A percentile compares a stretch with the other conserved stretches of the same genome.
phyloP scores from a whole-genome alignment of 2,888 invertebrate genomes.

The Andrena marginata region DNA sequence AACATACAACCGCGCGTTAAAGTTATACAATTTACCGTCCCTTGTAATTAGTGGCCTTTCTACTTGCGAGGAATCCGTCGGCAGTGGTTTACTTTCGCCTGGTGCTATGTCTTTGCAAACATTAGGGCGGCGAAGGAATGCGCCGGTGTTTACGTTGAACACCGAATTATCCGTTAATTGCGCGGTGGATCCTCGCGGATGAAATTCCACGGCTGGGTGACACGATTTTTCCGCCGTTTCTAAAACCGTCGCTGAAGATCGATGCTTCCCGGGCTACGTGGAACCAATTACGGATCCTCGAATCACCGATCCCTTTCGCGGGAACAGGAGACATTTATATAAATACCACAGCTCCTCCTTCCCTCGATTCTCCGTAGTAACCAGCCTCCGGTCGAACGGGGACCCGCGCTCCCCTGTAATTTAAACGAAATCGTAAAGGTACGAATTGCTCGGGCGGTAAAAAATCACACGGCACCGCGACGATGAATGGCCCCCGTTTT shows the following conservation, averaged over 20 bases:
- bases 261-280: no score
- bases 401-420: constrained; percentile 47
- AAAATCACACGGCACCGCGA: constrained; percentile 61
- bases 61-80: constrained; percentile 52
- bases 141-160: constrained; percentile 45
- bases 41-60: constrained; percentile 67
- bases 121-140: constrained; percentile 57
- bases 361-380: constrained; percentile 46
- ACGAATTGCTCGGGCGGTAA: constrained; percentile 52
- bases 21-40: constrained; percentile 73
- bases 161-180: constrained; percentile 54
- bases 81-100: constrained; percentile 62
- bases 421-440: constrained; percentile 65
- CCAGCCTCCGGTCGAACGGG: constrained; percentile 28
- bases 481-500: constrained; percentile 66
- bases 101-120: constrained; percentile 70
- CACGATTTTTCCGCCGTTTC: constrained; percentile 36
- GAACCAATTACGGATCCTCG: no score
- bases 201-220: constrained; percentile 16
- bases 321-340: constrained; percentile 37
- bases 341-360: constrained; percentile 23
- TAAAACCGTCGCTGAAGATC: neutral
- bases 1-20: constrained; percentile 70
- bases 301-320: no score
- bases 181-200: constrained; percentile 21